Percentiles rank a stretch among this genome's conserved stretches.
These are phyloP conservation scores for Macrosiphum euphorbiae DNA, from an alignment of 2,888 invertebrate genomes.

Conservation along the genomic window DNA sequence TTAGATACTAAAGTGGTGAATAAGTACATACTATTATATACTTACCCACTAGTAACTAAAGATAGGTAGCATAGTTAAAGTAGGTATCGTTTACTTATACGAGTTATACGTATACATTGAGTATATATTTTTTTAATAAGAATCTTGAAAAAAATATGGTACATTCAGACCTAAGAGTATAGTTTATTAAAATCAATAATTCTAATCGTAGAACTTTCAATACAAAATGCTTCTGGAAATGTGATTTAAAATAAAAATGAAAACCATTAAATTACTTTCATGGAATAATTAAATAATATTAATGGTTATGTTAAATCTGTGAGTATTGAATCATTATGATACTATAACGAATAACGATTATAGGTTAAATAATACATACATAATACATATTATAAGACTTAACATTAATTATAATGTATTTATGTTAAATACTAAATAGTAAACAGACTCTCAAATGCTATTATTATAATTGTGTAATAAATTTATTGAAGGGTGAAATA, in stretches of 20 bases:
- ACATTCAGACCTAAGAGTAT: not conserved
- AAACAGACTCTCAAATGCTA: not conserved
- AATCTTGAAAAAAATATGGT: not conserved
- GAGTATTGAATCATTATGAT: not conserved
- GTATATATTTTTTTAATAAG: not conserved
- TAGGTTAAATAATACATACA: not conserved
- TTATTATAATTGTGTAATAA: not conserved
- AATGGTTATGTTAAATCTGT: not conserved
- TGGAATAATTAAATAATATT: constrained; percentile 7
- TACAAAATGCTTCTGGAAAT: not conserved
- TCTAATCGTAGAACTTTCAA: not conserved
- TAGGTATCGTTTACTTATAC: not conserved
- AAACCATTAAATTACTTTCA: not conserved
- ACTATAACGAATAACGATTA: not conserved
- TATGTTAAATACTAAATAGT: not conserved
- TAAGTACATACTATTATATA: not conserved
- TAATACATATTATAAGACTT: not conserved
- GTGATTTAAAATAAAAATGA: not conserved
- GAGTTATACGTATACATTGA: not conserved
- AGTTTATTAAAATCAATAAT: not conserved
- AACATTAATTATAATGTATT: not conserved
- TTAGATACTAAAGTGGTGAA: not conserved
- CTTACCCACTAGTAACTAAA: not conserved
- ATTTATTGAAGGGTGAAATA: not conserved
- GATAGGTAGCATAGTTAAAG: not conserved